These are phyloP conservation scores for Cotesia congregata DNA, from an alignment of 2,888 invertebrate genomes.

Conservation along the genomic window DNA sequence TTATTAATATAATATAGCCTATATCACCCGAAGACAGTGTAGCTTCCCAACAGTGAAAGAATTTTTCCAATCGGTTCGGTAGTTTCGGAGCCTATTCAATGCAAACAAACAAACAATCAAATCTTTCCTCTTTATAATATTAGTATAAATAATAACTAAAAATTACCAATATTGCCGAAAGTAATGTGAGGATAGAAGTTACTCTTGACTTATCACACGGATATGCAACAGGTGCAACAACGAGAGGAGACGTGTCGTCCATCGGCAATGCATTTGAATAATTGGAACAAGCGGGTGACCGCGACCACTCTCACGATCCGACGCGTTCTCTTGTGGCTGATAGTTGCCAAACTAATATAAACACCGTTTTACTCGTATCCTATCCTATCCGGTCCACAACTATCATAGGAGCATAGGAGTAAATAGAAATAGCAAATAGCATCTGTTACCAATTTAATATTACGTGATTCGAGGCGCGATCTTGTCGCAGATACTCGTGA, in stretches of 20 bases:
- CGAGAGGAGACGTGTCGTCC: conserved; percentile 11
- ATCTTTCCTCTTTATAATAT: too few relatives aligned
- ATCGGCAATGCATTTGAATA: conserved; percentile 60
- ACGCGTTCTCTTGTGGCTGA: conserved; percentile 31
- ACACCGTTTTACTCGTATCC: conserved; percentile 14
- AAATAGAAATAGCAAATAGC: too few relatives aligned
- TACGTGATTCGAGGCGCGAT: background rate
- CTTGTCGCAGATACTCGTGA: background rate
- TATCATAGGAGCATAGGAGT: too few relatives aligned
- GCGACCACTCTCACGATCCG: conserved; percentile 29
- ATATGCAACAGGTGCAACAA: conserved; percentile 47
- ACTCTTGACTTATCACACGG: background rate
- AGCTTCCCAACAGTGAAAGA: too few relatives aligned
- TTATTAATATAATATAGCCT: too few relatives aligned
- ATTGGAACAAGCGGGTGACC: conserved; percentile 57
- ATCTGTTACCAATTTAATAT: conserved; percentile 9
- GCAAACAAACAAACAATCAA: too few relatives aligned
- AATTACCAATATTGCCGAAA: background rate
- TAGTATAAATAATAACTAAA: too few relatives aligned
- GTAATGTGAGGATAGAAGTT: background rate
- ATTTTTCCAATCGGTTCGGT: too few relatives aligned
- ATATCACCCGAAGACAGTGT: too few relatives aligned
- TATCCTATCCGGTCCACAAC: background rate
- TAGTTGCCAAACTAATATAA: conserved; percentile 35
- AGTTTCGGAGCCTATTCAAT: too few relatives aligned